phyloP scores from a whole-genome alignment of 2,113 vertebrate species.

The Camelus bactrianus region DNA sequence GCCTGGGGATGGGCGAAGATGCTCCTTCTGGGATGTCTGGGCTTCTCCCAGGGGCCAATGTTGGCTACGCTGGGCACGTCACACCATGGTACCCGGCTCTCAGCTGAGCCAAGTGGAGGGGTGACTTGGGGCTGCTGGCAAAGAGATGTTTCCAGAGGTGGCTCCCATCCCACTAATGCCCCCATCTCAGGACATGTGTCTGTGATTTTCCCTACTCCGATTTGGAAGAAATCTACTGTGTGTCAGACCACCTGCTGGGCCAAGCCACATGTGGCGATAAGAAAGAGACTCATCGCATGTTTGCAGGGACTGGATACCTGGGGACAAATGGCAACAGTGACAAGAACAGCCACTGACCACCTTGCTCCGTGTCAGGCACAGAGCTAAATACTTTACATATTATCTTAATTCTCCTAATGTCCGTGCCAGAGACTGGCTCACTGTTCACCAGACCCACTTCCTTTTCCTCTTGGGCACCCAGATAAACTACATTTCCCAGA shows the following conservation, averaged over 20 bases:
- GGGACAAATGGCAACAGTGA: neutral
- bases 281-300: neutral
- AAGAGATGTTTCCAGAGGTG: neutral
- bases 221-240: neutral
- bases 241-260: neutral
- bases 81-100: neutral
- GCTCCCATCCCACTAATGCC: neutral
- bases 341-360: neutral
- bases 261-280: neutral
- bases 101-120: neutral
- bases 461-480: neutral
- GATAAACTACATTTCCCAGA: slow-evolving; percentile 74
- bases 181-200: neutral
- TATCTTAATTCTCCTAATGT: neutral
- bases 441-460: neutral
- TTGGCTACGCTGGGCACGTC: neutral
- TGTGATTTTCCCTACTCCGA: neutral
- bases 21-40: neutral
- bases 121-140: neutral
- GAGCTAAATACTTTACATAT: neutral
- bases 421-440: neutral
- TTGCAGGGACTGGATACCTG: neutral
- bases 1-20: neutral
- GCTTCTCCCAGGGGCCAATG: neutral
- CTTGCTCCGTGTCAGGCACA: neutral